Base-by-base conservation (phyloP, 2,797 vertebrate genomes). In the Decapterus maruadsi region DNA sequence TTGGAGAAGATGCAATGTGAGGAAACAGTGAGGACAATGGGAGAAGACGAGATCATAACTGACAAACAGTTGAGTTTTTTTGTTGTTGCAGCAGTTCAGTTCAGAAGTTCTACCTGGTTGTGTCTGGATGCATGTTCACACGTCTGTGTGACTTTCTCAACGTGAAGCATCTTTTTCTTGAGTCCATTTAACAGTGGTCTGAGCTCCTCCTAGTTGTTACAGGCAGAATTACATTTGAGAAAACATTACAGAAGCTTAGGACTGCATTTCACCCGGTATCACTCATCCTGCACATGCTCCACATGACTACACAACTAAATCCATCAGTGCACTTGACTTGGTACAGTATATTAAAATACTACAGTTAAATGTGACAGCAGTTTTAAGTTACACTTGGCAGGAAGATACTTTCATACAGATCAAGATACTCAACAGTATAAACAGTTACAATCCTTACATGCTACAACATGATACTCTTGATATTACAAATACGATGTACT, bases 161-260 rank as follows among this genome's bases (percentile, higher is more conserved):
- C 64, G 10, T 54, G 5, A 36, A 19, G 42, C 56, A 58, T 57
- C 53, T 40, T 87, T 20, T 20, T 17, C 51, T 69, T 74, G 42
- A 89, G 19, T 13, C 46, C 56, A 17, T 72, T 75, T 46, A 82
- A 8, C 6, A 68, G 85, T 38, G 74, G 45, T 77, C 42, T 78
- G 20, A 90, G 85, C 86, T 84, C 82, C 69, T 6, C 83, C 85
- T 89, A 60, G 76, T 71, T 80, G 48, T 48, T 53, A 74, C 46
- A 78, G 46, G 11, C 26, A 77, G 31, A 80, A 68, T 51, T 1
- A 69, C 46, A 36, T n/a, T 46, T 19, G 7, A 66, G 34, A 36
- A 7, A 46, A 57, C 7, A 6, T 42, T 20, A 34, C 7, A 1
- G 14, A 6, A 38, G 55, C 19, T 14, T 9, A 54, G 34, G 31